phyloP scores from a whole-genome alignment of 1,140 invertebrate genomes.

The Pogonognathellus flavescens region DNA sequence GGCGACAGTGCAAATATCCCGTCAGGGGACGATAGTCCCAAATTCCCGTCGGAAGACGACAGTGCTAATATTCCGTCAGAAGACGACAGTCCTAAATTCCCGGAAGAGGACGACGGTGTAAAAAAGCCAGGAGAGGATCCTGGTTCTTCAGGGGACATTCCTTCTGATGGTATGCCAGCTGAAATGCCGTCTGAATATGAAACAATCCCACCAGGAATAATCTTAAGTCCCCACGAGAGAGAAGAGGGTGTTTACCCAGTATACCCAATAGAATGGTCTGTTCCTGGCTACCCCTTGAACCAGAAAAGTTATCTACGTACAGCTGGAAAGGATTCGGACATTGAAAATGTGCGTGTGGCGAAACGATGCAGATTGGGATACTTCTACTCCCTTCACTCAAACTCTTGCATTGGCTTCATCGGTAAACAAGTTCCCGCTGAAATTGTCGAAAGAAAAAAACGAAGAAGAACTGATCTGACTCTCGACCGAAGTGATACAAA shows the following conservation, averaged over 20 bases:
- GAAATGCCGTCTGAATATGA: not conserved
- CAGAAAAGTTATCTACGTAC: not conserved
- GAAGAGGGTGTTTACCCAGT: not conserved
- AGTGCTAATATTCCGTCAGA: not conserved
- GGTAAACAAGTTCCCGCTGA: not conserved
- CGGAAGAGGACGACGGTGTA: not conserved
- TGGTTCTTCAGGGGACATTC: not conserved
- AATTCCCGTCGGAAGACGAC: not conserved
- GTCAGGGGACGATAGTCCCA: not conserved
- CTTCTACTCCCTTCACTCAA: not conserved
- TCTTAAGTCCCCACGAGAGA: not conserved
- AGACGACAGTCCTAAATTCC: not conserved
- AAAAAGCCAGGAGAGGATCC: not conserved
- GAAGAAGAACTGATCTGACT: not conserved
- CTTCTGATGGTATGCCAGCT: not conserved
- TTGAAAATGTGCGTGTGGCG: not conserved
- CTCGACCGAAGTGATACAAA: too few species aligned
- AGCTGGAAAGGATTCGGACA: not conserved
- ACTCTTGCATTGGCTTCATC: not conserved
- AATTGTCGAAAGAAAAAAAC: not conserved
- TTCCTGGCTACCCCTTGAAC: not conserved
- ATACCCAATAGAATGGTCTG: not conserved
- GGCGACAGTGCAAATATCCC: not conserved
- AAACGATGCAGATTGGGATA: not conserved
- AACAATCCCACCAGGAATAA: not conserved